phyloP scores from a whole-genome alignment of 2,888 invertebrate species.

The Mallateleia sp. region DNA sequence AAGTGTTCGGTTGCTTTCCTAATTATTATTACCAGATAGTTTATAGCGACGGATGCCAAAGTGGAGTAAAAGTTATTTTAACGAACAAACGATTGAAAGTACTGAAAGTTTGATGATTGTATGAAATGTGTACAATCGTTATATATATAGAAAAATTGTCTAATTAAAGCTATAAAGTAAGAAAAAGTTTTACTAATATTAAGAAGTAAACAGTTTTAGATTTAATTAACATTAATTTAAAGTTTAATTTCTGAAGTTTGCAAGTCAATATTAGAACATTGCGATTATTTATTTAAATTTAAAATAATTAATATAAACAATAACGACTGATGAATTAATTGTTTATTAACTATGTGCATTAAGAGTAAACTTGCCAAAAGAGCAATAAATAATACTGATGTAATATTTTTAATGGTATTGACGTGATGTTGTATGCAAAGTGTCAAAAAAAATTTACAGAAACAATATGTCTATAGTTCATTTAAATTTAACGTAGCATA shows the following conservation, averaged over 20 bases:
- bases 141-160: no score
- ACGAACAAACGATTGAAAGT: slow-evolving; percentile 23
- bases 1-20: slow-evolving; percentile 35
- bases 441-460: slow-evolving; percentile 44
- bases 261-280: no score
- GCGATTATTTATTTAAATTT: no score
- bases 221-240: no score
- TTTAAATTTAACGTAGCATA: slow-evolving; percentile 17
- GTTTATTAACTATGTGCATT: slow-evolving; percentile 21
- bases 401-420: slow-evolving; percentile 42
- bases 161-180: no score
- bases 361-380: background rate
- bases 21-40: slow-evolving; percentile 34
- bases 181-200: no score
- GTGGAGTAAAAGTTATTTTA: slow-evolving; percentile 29
- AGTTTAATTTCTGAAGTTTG: no score
- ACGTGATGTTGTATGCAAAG: slow-evolving; percentile 28
- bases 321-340: slow-evolving; percentile 41
- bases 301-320: slow-evolving; percentile 30
- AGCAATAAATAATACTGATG: slow-evolving; percentile 45
- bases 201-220: no score
- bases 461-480: slow-evolving; percentile 40
- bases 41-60: slow-evolving; percentile 27
- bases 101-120: background rate
- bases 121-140: no score